phyloP scores from a whole-genome alignment of 2,797 vertebrate species.

The Acestrorhynchus altus region DNA sequence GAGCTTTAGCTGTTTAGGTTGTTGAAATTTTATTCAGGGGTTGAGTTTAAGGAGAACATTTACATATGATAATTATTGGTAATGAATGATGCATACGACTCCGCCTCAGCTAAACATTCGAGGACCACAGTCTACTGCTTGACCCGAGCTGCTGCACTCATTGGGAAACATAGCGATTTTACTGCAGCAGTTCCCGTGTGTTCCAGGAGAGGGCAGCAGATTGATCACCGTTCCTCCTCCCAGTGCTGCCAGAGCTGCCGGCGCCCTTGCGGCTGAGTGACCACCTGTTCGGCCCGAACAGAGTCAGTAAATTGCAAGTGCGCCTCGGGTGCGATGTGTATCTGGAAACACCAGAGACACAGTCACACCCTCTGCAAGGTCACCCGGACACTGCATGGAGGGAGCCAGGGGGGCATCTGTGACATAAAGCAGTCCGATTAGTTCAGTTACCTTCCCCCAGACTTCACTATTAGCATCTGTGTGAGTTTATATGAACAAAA shows the following conservation, averaged over 20 bases:
- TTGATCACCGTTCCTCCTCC: constrained; percentile 6
- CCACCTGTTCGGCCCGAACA: not conserved
- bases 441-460: too few species aligned
- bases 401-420: not conserved
- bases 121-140: not conserved
- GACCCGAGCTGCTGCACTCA: not conserved
- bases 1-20: too few species aligned
- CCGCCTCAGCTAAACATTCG: not conserved
- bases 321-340: not conserved
- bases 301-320: not conserved
- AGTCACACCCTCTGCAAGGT: not conserved
- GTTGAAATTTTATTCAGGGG: too few species aligned
- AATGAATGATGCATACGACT: too few species aligned
- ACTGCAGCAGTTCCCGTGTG: not conserved
- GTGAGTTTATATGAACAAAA: too few species aligned
- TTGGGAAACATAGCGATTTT: not conserved
- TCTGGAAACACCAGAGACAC: not conserved
- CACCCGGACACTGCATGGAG: not conserved
- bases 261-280: not conserved
- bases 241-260: not conserved
- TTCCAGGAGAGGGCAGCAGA: constrained; percentile 12
- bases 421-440: too few species aligned
- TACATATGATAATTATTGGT: too few species aligned
- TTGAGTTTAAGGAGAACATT: too few species aligned
- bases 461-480: too few species aligned